Conservation (phyloP, 2,888 invertebrate species). For the Theodoxus fluviatilis region DNA sequence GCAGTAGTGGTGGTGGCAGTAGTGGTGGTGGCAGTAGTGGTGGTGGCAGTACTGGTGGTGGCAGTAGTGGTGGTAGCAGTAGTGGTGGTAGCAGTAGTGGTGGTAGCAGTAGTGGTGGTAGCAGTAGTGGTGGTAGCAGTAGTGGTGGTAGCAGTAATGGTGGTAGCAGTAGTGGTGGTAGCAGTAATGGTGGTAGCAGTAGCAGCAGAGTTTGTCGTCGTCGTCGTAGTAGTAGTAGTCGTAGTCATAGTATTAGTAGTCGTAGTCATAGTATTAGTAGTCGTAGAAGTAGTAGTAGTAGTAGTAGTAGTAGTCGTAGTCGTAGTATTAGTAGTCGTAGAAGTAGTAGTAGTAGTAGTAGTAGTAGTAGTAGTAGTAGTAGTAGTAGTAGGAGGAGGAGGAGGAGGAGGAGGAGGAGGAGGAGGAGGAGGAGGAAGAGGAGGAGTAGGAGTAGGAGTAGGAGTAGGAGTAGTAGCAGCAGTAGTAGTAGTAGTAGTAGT, state of each 20-base stretch:
- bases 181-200: background rate
- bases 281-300: conserved; percentile 16
- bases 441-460: conserved; percentile 20
- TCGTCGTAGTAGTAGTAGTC: background rate
- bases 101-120: too few relatives aligned
- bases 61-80: too few relatives aligned
- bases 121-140: too few relatives aligned
- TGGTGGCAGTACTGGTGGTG: too few relatives aligned
- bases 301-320: conserved; percentile 1
- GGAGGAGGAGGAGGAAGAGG: conserved; percentile 8
- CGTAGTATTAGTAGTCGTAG: conserved; percentile 12
- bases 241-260: background rate
- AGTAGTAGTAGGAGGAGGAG: conserved; percentile 19
- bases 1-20: too few relatives aligned
- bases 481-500: conserved; percentile 20
- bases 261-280: conserved; percentile 6
- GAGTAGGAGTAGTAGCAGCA: conserved; percentile 19
- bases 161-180: too few relatives aligned
- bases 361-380: conserved; percentile 20
- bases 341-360: conserved; percentile 14
- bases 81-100: too few relatives aligned
- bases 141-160: too few relatives aligned
- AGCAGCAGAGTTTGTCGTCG: background rate
- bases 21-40: too few relatives aligned
- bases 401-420: conserved; percentile 13